phyloP scores from a whole-genome alignment of 2,113 vertebrate genomes.

The Larimichthys polyactis region DNA sequence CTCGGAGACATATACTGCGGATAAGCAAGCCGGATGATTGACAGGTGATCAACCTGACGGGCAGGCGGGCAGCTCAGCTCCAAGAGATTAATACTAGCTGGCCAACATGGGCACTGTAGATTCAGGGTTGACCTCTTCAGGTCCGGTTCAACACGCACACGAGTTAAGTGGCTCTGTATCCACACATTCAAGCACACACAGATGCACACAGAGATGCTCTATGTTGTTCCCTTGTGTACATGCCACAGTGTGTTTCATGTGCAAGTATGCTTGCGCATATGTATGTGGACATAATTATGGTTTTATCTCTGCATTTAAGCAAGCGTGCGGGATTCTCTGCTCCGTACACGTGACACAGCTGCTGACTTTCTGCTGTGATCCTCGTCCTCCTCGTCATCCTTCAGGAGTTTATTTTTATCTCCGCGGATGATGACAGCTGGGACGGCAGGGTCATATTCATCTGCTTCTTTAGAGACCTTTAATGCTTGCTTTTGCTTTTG shows the following conservation, averaged over 20 bases:
- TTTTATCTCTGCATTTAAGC: background rate
- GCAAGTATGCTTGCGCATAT: background rate
- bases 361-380: slow-evolving; percentile 13
- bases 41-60: slow-evolving; percentile 28
- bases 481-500: slow-evolving; percentile 54
- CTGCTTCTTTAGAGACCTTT: slow-evolving; percentile 46
- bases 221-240: background rate
- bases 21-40: slow-evolving; percentile 25
- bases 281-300: background rate
- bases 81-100: slow-evolving; percentile 1
- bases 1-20: background rate
- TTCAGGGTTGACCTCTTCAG: background rate
- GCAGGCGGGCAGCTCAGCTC: background rate
- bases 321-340: background rate
- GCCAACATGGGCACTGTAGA: background rate
- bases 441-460: slow-evolving; percentile 16
- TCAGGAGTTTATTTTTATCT: slow-evolving; percentile 52
- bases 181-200: background rate
- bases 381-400: background rate
- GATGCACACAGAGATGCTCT: background rate
- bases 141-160: background rate
- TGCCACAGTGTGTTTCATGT: background rate
- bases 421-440: slow-evolving; percentile 14
- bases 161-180: background rate
- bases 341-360: background rate